A percentile compares a stretch with the other conserved stretches of the same genome.
These are phyloP conservation scores for Actinopyga echinites DNA, from an alignment of 53 echinoderm and acorn worm genomes.

Conservation along the genomic window DNA sequence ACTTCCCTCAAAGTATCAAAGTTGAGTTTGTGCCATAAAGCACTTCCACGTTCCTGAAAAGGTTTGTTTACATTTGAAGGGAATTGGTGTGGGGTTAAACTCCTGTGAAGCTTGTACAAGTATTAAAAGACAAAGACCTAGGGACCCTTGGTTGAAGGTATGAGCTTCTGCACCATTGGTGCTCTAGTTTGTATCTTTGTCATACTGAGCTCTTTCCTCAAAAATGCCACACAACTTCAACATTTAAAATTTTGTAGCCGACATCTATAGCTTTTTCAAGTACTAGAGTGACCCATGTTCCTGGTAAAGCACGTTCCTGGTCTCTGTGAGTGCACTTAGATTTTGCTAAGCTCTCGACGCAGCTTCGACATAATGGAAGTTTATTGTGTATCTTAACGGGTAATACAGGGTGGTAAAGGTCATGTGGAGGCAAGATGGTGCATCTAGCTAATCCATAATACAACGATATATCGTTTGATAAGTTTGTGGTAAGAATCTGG, in stretches of 20 bases:
- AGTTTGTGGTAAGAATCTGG: slow-evolving; percentile 19
- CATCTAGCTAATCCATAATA: slow-evolving; percentile 64
- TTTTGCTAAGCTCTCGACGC: slow-evolving; percentile 39
- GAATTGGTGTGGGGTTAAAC: too few species aligned
- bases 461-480: slow-evolving; percentile 6
- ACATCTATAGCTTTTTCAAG: slow-evolving; percentile 53
- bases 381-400: slow-evolving; percentile 53
- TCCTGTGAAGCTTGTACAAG: slow-evolving; percentile 53
- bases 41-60: too few species aligned
- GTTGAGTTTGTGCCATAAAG: too few species aligned
- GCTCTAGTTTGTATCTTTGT: not conserved
- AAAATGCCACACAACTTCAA: slow-evolving; percentile 34
- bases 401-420: slow-evolving; percentile 54
- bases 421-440: slow-evolving; percentile 41
- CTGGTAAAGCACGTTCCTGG: slow-evolving; percentile 42
- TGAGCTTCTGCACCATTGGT: too few species aligned
- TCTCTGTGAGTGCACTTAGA: slow-evolving; percentile 40
- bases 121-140: too few species aligned
- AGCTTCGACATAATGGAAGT: slow-evolving; percentile 45
- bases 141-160: too few species aligned
- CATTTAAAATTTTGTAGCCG: slow-evolving; percentile 25
- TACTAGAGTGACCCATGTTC: slow-evolving; percentile 34
- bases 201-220: not conserved
- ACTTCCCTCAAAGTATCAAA: too few species aligned
- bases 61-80: too few species aligned